Percentiles rank a stretch among this genome's conserved stretches.
phyloP scores from a whole-genome alignment of 2,797 vertebrate species.

The Anabas testudineus region DNA sequence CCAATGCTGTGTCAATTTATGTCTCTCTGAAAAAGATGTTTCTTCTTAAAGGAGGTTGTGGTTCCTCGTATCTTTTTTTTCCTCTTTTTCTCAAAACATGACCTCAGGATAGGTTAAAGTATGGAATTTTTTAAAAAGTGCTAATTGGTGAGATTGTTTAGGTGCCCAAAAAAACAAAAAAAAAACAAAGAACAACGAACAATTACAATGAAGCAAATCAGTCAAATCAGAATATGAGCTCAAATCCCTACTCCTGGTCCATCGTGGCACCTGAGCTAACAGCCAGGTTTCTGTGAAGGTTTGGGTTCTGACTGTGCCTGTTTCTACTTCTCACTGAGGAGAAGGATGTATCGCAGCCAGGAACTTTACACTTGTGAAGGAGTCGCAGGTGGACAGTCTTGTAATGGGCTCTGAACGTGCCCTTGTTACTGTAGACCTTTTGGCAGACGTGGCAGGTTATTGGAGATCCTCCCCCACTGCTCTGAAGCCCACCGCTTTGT shows the following conservation, averaged over 20 bases:
- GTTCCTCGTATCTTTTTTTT: slow-evolving; percentile 10
- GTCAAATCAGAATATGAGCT: slow-evolving; percentile 35
- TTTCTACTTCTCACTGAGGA: slow-evolving; percentile 97
- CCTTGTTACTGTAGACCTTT: slow-evolving; percentile 97
- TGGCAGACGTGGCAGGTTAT: slow-evolving; percentile 96
- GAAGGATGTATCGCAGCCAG: slow-evolving; percentile 94
- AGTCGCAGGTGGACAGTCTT: slow-evolving; percentile 96
- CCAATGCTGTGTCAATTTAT: neutral
- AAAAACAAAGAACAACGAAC: slow-evolving; percentile 35
- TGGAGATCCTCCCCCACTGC: slow-evolving; percentile 82
- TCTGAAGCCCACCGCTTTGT: slow-evolving; percentile 77
- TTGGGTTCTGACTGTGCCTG: slow-evolving; percentile 98
- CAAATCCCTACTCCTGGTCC: slow-evolving; percentile 69
- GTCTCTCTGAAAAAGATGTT: neutral
- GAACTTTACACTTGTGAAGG: slow-evolving; percentile 96
- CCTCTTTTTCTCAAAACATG: slow-evolving; percentile 4
- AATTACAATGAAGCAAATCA: slow-evolving; percentile 28
- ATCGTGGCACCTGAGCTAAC: slow-evolving; percentile 57
- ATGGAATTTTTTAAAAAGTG: slow-evolving; percentile 69
- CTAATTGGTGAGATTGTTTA: slow-evolving; percentile 61
- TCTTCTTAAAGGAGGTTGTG: slow-evolving; percentile 6
- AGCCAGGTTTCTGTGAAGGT: slow-evolving; percentile 93
- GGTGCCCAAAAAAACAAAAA: slow-evolving; percentile 27
- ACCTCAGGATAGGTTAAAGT: slow-evolving; percentile 10
- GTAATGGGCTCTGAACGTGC: slow-evolving; percentile 97